These are phyloP conservation scores for Eulemur rufifrons DNA, from an alignment of 2,113 vertebrate species.

Conservation along the genomic window DNA sequence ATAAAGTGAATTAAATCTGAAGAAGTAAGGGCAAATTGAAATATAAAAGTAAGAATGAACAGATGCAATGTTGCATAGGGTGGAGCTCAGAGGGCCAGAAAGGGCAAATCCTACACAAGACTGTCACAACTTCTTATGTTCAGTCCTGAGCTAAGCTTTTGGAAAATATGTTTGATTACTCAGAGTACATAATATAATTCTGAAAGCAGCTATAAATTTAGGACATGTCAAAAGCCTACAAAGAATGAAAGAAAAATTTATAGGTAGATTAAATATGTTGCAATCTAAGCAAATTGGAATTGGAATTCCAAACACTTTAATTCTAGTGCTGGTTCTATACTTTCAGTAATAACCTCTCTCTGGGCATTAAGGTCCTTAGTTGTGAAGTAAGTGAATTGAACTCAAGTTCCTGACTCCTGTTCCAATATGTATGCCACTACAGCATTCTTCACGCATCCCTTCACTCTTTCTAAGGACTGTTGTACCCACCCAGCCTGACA, in stretches of 20 bases:
- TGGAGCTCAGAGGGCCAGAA: not conserved
- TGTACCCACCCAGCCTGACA: not conserved
- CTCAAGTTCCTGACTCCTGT: not conserved
- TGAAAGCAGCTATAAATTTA: not conserved
- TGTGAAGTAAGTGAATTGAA: not conserved
- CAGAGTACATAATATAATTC: not conserved
- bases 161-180: not conserved
- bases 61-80: not conserved
- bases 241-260: not conserved
- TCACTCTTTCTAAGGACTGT: not conserved
- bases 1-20: not conserved
- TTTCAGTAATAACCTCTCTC: not conserved
- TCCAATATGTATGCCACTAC: not conserved
- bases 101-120: not conserved
- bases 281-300: not conserved
- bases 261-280: not conserved
- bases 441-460: not conserved
- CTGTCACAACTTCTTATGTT: not conserved
- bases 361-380: not conserved
- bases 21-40: not conserved
- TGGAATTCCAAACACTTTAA: not conserved
- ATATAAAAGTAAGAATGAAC: not conserved
- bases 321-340: not conserved
- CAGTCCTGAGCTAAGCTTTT: not conserved
- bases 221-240: not conserved